A percentile compares a stretch with the other conserved stretches of the same genome.
Conservation (phyloP, 2,888 invertebrate species). For the Drosophila silvestris region DNA sequence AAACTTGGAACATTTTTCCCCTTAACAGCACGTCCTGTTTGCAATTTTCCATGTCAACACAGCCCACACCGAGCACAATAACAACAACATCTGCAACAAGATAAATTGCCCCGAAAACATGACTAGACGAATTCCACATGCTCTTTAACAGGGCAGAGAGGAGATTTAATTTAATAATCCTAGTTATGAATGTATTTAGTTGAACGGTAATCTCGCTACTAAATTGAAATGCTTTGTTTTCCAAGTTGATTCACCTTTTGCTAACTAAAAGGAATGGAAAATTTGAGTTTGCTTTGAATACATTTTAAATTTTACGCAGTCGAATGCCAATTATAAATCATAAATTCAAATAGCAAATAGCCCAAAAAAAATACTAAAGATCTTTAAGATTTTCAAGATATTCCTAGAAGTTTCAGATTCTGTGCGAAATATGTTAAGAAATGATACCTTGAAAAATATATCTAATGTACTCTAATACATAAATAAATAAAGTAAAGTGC, state of each 20-base stretch:
- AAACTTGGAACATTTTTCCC: constrained; percentile 65
- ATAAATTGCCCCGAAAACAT: constrained; percentile 56
- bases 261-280: too few species aligned
- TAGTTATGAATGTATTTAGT: neutral
- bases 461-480: neutral
- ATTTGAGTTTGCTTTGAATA: neutral
- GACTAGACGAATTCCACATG: constrained; percentile 53
- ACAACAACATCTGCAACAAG: constrained; percentile 63
- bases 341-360: neutral
- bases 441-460: neutral
- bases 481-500: too few species aligned
- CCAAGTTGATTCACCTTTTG: neutral
- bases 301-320: neutral
- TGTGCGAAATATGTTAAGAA: neutral
- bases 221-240: neutral
- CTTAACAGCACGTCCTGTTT: constrained; percentile 60
- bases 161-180: neutral
- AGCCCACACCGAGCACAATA: constrained; percentile 61
- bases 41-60: constrained; percentile 42
- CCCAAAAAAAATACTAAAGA: neutral
- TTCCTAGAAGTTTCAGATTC: neutral
- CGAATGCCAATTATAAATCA: neutral
- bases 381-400: neutral
- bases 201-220: neutral
- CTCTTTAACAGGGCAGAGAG: constrained; percentile 34